Percentiles rank a stretch among this genome's conserved stretches.
These are phyloP conservation scores for Chaetorhynchus papuensis DNA, from an alignment of 2,113 vertebrate genomes.

Conservation along the genomic window DNA sequence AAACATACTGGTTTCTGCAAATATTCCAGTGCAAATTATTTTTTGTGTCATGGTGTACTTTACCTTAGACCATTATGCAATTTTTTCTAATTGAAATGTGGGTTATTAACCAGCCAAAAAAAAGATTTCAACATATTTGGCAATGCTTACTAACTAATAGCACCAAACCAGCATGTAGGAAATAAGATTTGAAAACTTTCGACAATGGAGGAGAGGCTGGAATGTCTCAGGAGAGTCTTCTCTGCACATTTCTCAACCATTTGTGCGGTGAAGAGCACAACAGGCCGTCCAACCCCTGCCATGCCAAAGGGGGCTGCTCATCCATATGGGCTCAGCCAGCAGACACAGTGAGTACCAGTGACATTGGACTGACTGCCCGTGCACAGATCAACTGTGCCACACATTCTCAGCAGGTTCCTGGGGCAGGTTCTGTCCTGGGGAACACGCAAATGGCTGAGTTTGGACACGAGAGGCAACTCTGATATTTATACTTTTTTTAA, in stretches of 20 bases:
- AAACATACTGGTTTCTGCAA: not conserved
- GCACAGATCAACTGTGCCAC: not conserved
- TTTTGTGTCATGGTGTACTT: not conserved
- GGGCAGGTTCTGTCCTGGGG: not conserved
- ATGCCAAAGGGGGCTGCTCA: not conserved
- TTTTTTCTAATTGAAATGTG: not conserved
- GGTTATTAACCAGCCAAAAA: not conserved
- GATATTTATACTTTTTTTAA: not conserved
- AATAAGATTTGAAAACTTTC: not conserved
- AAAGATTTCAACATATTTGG: not conserved
- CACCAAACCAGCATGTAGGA: not conserved
- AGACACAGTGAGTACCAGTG: not conserved
- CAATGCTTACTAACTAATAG: not conserved
- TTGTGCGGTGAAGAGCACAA: not conserved
- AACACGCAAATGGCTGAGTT: not conserved
- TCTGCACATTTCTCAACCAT: not conserved
- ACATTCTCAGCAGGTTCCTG: not conserved
- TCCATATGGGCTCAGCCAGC: not conserved
- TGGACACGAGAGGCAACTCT: not conserved
- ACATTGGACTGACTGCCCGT: accelerated
- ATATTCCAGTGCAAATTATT: not conserved
- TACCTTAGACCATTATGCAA: not conserved
- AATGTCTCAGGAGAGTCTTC: not conserved
- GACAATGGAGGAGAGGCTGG: not conserved
- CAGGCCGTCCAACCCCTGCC: not conserved